Evolutionary conservation across 2,888 invertebrate genomes (phyloP), one percentile per base, ranked within the genome.

Genomic region (Pandemis corylana): DNA sequence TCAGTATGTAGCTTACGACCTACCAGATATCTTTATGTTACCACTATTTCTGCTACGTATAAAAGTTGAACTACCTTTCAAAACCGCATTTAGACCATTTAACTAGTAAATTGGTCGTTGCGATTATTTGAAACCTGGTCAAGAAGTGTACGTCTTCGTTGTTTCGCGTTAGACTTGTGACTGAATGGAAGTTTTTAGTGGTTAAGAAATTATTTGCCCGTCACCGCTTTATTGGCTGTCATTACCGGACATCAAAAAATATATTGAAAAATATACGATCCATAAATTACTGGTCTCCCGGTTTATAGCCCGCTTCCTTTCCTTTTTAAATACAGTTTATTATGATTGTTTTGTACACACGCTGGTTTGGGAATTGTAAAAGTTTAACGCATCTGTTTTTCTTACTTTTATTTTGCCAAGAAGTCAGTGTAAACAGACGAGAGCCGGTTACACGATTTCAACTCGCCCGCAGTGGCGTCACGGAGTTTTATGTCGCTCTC

Each of bases 401-500:
- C 68, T 70, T 67, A 63, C 53, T 67, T 75, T 67, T 75, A 75
- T 70, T 71, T 71, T 62, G 75, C 51, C 66, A 71, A 71, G 67
- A 73, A 77, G 80, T 79, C 75, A 79, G 81, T 80, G 77, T 72
- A 79, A 77, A 83, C 86, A 85, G 84, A 86, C 88, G 84, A 83
- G 78, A 85, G 86, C 85, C 83, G 83, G 87, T 87, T 87, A 85
- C 78, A 85, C 81, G 82, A 85, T 84, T 81, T 82, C 87, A 86
- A 89, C 89, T 88, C 85, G 83, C 80, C 80, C 86, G 88, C 87
- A 89, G 87, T 90, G 90, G 93, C 92, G 93, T 92, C 89, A 87
- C 89, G 83, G 85, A 92, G 89, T 92, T 88, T 89, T 88, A 87
- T 85, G 90, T 87, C 87, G 85, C 88, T 92, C 89, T 88, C 89